Base-by-base conservation (phyloP, 2,888 invertebrate species). In the Thalpophila matura region DNA sequence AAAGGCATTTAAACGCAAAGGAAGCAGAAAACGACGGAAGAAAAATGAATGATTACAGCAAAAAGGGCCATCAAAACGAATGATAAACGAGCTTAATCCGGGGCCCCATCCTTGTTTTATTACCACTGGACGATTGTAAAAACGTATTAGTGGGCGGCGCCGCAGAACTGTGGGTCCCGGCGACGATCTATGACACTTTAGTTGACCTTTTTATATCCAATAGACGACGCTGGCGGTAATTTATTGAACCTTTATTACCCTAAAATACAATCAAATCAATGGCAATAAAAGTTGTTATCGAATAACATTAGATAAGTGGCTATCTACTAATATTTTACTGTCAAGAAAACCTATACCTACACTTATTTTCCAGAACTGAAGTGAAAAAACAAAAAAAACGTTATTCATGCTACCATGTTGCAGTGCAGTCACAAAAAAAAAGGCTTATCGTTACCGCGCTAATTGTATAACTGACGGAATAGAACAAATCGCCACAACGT, bases 41-140 rank as follows among this genome's bases (percentile, higher is more conserved):
- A 94, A 93, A 94, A 95, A 94, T 95, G 94, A 95, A 94, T 93
- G 94, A 95, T 95, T 94, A 93, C 92, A 87, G 92, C 94, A 94
- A 94, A 94, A 94, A 94, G 90, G 92, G 93, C 93, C 90, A 94
- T 95, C 94, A 94, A 90, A 92, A 92, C 92, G 93, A 93, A 94
- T 95, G 94, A 95, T 95, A 93, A 93, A 95, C 92, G 94, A 94
- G 90, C 92, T 92, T 94, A 94, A 94, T 94, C 93, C 92, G 84
- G 84, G 87, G 90, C 86, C 89, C 92, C 89, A 91, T 94, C 93
- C 91, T 91, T 92, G 94, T 94, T 95, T 94, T 94, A 94, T 94
- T 94, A 90, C 93, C 89, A 81, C 81, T 84, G 90, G 90, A 87
- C 93, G 93, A 94, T 94, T 94, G 94, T 94, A 94, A 94, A 94